Conservation (phyloP, 2,888 invertebrate species). For the Diaphora mendica region DNA sequence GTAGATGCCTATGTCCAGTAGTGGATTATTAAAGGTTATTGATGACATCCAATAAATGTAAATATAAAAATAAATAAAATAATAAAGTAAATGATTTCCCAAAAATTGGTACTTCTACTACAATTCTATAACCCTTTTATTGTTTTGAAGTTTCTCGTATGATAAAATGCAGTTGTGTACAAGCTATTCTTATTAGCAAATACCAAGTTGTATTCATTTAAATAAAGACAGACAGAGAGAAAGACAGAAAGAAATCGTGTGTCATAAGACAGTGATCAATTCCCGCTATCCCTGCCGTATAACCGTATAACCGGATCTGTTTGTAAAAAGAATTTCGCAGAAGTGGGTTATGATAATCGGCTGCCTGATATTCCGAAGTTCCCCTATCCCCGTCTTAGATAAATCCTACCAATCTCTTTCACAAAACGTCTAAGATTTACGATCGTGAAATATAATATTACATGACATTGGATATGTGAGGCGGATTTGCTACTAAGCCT, state of each 20-base stretch:
- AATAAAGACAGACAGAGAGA: background rate
- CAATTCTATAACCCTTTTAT: no score
- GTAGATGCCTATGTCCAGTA: no score
- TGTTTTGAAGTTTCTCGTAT: background rate
- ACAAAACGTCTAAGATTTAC: slow-evolving; percentile 49
- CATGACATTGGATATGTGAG: slow-evolving; percentile 35
- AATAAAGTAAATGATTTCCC: background rate
- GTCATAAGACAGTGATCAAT: slow-evolving; percentile 30
- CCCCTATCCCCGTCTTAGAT: slow-evolving; percentile 44
- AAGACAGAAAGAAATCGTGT: background rate
- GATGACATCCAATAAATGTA: no score
- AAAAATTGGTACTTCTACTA: no score
- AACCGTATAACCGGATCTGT: slow-evolving; percentile 41
- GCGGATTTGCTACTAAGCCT: slow-evolving; percentile 9
- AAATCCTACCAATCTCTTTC: slow-evolving; percentile 51
- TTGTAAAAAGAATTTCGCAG: slow-evolving; percentile 43
- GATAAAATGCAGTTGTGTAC: background rate
- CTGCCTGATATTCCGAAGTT: slow-evolving; percentile 44
- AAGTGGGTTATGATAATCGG: slow-evolving; percentile 54
- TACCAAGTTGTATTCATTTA: background rate
- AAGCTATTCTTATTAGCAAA: background rate
- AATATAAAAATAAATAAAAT: no score
- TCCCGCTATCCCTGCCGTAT: slow-evolving; percentile 37
- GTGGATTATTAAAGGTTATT: no score
- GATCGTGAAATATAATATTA: slow-evolving; percentile 41